Conservation (phyloP, 2,797 vertebrate genomes). For the Melopsittacus undulatus region DNA sequence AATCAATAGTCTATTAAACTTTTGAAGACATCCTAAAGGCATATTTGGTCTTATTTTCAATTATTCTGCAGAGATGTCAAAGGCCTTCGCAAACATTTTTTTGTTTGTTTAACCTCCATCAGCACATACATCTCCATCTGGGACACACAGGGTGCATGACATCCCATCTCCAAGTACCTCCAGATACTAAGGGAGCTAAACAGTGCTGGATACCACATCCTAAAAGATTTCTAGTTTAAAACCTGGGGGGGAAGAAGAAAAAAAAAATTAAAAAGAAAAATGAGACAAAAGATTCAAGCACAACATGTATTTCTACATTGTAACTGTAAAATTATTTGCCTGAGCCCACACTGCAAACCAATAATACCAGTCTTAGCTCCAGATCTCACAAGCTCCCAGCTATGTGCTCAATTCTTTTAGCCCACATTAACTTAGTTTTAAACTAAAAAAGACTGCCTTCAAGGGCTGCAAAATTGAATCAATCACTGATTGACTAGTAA, state of each 20-base stretch:
- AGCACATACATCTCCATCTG: background rate
- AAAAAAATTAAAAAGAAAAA: fast-evolving
- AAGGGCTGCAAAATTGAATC: conserved; percentile 50
- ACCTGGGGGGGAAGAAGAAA: fast-evolving
- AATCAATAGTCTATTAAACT: background rate
- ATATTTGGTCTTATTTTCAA: background rate
- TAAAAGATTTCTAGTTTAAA: background rate
- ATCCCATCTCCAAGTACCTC: background rate
- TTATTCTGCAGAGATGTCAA: background rate
- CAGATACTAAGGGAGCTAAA: background rate
- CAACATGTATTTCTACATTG: background rate
- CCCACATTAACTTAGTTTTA: conserved; percentile 18
- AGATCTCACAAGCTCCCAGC: background rate
- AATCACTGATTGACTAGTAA: conserved; percentile 46
- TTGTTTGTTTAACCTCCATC: background rate
- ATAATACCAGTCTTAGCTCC: background rate
- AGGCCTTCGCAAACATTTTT: background rate
- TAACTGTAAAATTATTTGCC: background rate
- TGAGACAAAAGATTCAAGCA: background rate
- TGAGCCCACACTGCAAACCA: background rate
- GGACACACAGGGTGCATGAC: background rate
- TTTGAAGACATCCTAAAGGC: background rate
- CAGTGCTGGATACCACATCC: background rate
- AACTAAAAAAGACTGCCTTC: conserved; percentile 22
- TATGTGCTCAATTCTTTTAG: background rate